Base-by-base conservation (phyloP, 2,888 invertebrate genomes). In the Hypolimnas misippus region DNA sequence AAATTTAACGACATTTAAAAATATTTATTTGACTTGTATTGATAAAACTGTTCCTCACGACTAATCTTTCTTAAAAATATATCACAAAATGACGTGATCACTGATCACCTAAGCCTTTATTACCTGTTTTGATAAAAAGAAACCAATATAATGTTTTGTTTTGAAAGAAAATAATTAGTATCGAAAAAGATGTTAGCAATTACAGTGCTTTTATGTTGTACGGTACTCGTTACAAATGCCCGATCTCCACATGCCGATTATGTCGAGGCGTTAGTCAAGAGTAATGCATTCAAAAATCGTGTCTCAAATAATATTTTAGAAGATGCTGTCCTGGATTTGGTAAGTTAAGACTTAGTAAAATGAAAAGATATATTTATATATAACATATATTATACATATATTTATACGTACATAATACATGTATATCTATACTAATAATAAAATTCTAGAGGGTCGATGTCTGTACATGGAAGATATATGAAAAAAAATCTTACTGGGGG, bases 241-340 rank as follows among this genome's bases (percentile, higher is more conserved):
- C 68, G 63, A n/a, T 79, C 85, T 0, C 86, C 85, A 0, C 70
- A 83, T 51, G 81, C 79, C 8, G 78, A 79, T 5, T 71, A 71
- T 35, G 73, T 81, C 0, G 74, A 77, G 61, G 65, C 74, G 42
- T 63, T 76, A 4, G 50, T 73, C 16, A 76, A 53, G 14, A 59
- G 33, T 31, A 55, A 58, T 31, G 63, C 57, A 1, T 65, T 70
- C 3, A 72, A 71, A 8, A 51, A 56, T 0, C 70, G 78, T 42
- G 75, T 65, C 53, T 80, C 86, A 3, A 65, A 40, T 12, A 40
- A 40, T 14, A 3, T 40, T 40, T n/a, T 40, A 12, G 38, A 40
- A 40, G 38, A 40, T 40, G 38, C 38, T n/a, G 3, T 3, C n/a
- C 38, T 40, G 3, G 38, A 40, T 40, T 40, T 40, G 38, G 38